phyloP scores from a whole-genome alignment of 2,888 invertebrate species.

The Catocala fraxini region DNA sequence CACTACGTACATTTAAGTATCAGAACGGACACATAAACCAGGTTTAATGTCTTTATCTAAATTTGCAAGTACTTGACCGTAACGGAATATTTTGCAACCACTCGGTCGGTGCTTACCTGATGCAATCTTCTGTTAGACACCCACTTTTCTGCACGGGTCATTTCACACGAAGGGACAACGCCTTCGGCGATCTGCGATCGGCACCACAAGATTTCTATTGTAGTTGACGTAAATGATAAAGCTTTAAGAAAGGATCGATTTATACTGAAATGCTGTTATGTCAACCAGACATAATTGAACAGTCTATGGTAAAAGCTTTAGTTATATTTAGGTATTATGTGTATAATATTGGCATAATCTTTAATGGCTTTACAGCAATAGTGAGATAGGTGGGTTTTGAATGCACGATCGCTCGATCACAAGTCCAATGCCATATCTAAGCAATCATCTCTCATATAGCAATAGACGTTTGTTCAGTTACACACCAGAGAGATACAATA shows the following conservation, averaged over 20 bases:
- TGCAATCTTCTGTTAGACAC: constrained; percentile 27
- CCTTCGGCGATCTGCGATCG: constrained; percentile 10
- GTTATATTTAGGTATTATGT: too few species aligned
- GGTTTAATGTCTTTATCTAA: constrained; percentile 30
- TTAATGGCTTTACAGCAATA: too few species aligned
- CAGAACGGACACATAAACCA: constrained; percentile 23
- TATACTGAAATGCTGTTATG: too few species aligned
- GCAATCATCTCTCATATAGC: too few species aligned
- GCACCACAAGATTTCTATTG: constrained; percentile 1
- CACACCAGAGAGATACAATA: too few species aligned
- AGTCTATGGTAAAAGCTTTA: too few species aligned
- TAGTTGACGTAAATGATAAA: constrained; percentile 8
- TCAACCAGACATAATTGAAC: too few species aligned
- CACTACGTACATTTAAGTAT: not conserved
- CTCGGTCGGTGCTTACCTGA: constrained; percentile 36
- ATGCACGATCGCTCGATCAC: too few species aligned
- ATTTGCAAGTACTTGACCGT: constrained; percentile 47
- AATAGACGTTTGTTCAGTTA: too few species aligned
- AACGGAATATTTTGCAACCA: constrained; percentile 47
- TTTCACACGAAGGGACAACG: constrained; percentile 47
- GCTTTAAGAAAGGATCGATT: not conserved
- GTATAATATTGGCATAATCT: too few species aligned
- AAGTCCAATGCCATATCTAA: too few species aligned
- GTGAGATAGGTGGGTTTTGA: too few species aligned
- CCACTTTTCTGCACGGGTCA: constrained; percentile 47